Conservation (phyloP, 2,797 vertebrate genomes). For the Pterois miles region DNA sequence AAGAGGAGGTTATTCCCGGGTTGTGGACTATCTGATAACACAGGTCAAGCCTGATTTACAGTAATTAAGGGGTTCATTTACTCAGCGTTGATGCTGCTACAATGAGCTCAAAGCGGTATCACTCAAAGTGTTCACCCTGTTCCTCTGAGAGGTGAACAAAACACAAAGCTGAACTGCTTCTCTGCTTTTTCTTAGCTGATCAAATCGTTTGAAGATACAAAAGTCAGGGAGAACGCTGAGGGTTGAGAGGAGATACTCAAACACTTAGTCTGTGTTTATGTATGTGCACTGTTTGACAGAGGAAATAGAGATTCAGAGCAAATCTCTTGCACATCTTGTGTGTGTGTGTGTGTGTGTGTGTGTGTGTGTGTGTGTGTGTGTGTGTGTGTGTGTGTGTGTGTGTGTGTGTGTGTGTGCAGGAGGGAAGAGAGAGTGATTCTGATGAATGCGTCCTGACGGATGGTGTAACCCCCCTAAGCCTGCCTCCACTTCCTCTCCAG, state of each 20-base stretch:
- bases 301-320: neutral
- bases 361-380: neutral
- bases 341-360: neutral
- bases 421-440: slow-evolving; percentile 53
- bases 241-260: neutral
- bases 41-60: slow-evolving; percentile 3
- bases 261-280: neutral
- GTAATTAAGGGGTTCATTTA: slow-evolving; percentile 10
- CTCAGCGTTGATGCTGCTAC: neutral
- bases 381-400: slow-evolving; percentile 3
- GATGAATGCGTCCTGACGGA: slow-evolving; percentile 79
- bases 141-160: slow-evolving; percentile 9
- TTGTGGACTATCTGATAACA: neutral
- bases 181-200: neutral
- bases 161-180: neutral
- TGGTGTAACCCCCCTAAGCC: slow-evolving; percentile 71
- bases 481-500: slow-evolving; percentile 62
- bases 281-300: neutral
- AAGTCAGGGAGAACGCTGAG: neutral
- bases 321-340: slow-evolving; percentile 13
- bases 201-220: slow-evolving; percentile 9
- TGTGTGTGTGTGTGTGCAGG: slow-evolving; percentile 1
- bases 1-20: neutral
- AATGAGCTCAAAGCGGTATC: neutral
- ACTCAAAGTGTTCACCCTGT: neutral